Evolutionary conservation across 2,113 vertebrate species (phyloP).

Genomic region (Protobothrops flavoviridis): DNA sequence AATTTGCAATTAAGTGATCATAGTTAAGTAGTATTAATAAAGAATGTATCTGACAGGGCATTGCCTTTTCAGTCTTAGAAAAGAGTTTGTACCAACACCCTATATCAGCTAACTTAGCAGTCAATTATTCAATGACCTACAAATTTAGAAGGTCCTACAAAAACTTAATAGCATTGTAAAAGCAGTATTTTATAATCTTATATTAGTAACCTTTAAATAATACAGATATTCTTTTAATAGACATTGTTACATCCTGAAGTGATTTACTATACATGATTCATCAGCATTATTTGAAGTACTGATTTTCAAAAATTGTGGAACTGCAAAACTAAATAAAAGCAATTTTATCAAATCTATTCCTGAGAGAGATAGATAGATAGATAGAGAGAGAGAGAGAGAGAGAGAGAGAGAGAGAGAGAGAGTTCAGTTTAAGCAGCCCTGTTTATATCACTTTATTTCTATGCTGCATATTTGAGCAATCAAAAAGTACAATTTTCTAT

Average conservation of each 20-base stretch:
- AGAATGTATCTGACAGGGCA: fast-evolving
- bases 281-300: neutral
- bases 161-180: neutral
- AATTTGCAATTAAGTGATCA: neutral
- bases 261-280: neutral
- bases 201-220: neutral
- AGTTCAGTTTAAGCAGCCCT: neutral
- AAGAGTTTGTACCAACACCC: fast-evolving
- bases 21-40: conserved; percentile 1
- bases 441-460: neutral
- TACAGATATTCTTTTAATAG: neutral
- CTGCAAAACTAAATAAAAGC: neutral
- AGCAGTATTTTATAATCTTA: neutral
- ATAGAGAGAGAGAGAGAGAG: no score
- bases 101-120: neutral
- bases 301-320: neutral
- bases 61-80: neutral
- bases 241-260: neutral
- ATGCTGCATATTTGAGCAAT: neutral
- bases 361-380: no score
- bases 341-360: neutral
- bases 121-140: fast-evolving
- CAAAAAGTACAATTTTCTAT: neutral
- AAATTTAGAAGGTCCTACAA: fast-evolving
- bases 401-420: no score